Evolutionary conservation across 64 coral and sea anemone genomes (phyloP).

Genomic region (Actinia equina): DNA sequence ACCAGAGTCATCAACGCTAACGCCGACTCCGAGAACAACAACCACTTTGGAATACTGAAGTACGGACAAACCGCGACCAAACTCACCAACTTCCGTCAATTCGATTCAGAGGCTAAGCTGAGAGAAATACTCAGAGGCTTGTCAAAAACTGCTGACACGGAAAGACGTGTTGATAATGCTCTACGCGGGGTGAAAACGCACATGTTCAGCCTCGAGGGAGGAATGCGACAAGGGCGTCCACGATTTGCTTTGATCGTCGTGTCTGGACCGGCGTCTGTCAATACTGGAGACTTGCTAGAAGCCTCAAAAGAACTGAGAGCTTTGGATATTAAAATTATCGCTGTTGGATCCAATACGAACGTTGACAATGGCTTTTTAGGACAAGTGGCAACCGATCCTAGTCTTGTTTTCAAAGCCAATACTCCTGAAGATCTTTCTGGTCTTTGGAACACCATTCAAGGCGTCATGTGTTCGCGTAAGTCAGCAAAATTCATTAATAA

Average conservation of each 20-base stretch:
- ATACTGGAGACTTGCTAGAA: constrained; percentile 10
- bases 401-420: constrained; percentile 39
- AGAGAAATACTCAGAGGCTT: constrained; percentile 11
- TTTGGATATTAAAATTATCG: constrained; percentile 56
- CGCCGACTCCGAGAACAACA: constrained; percentile 75
- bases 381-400: constrained; percentile 38
- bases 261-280: constrained; percentile 23
- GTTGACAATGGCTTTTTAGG: constrained; percentile 33
- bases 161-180: constrained; percentile 54
- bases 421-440: constrained; percentile 21
- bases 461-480: constrained; percentile 57
- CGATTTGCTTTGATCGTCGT: constrained; percentile 55
- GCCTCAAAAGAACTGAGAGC: constrained; percentile 41
- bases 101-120: constrained; percentile 32
- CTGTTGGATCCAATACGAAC: constrained; percentile 51
- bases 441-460: constrained; percentile 23
- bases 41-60: constrained; percentile 63
- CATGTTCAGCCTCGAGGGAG: constrained; percentile 78
- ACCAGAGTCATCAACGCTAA: constrained; percentile 37
- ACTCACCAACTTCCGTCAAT: constrained; percentile 55
- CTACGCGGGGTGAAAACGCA: constrained; percentile 43
- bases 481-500: background rate
- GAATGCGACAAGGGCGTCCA: constrained; percentile 72
- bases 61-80: constrained; percentile 37
- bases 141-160: constrained; percentile 10